A percentile compares a stretch with the other conserved stretches of the same genome.
Evolutionary conservation across 2,113 vertebrate species (phyloP).

Genomic region (Mastomys natalensis): DNA sequence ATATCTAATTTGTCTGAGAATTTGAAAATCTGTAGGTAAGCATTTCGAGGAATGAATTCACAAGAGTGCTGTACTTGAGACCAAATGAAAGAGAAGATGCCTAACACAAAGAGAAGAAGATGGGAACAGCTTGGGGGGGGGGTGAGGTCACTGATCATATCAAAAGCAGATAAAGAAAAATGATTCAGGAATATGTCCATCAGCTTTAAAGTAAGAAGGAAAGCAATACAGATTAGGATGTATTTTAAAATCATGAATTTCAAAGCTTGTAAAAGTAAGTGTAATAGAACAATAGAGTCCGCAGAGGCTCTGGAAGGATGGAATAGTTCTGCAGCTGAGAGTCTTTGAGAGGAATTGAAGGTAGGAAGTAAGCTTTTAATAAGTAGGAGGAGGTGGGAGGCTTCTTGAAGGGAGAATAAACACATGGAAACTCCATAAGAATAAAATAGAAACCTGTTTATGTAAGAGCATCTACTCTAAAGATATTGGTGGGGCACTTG

Average conservation of each 20-base stretch:
- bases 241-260: neutral
- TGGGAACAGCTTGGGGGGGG: too few relatives aligned
- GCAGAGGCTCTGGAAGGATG: neutral
- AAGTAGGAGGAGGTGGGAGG: neutral
- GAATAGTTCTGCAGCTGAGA: neutral
- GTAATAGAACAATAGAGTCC: neutral
- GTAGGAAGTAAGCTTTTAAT: neutral
- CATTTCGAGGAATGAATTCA: neutral
- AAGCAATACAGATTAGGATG: neutral
- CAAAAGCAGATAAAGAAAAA: constrained; percentile 20
- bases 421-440: neutral
- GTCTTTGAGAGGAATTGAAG: neutral
- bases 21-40: constrained; percentile 3
- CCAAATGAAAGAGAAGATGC: neutral
- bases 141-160: too few relatives aligned
- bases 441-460: neutral
- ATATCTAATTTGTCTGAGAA: neutral
- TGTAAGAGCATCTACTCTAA: neutral
- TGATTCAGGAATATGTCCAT: neutral
- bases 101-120: neutral
- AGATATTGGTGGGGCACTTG: neutral
- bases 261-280: neutral
- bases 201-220: neutral
- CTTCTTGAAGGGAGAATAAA: neutral
- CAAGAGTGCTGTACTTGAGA: neutral